Base-by-base conservation (phyloP, 2,113 vertebrate species). In the Fukomys damarensis region DNA sequence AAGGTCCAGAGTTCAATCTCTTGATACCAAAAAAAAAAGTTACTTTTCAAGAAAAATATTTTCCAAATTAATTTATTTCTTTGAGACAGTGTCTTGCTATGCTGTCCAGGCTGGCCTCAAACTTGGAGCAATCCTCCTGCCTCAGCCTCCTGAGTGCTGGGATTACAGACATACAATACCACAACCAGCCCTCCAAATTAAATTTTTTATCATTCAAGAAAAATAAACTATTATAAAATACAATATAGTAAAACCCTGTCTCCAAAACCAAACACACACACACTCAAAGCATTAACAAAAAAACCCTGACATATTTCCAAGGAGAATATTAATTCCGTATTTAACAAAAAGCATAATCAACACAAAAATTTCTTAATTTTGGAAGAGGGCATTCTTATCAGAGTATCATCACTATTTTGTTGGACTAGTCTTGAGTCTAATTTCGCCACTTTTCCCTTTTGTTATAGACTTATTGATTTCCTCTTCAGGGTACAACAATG, bases 121-220 rank as follows among this genome's bases (percentile, higher is more conserved):
- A 72, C 26, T 46, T 13, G 24, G 4, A 28, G 11, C 24, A 9
- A 74, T 74, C 9, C 38, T 41, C n/a, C 38, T 72, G 20, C 38
- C 38, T 24, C 70, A 28, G 70, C 24, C 38, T 72, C n/a, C 22
- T 12, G 38, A 72, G 10, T 41, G 20, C n/a, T 43, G 9, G 41
- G 38, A 26, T 74, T 74, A 43, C 22, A 74, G 70, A 11, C 5
- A 13, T 46, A 11, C 5, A 2, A 41, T 26, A 46, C 24, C 41
- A 76, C 12, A 16, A 12, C 24, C 72, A 46, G 41, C 72, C 38
- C 24, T 46, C 20, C 26, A 76, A 46, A 43, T 74, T 28, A 43
- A 38, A 46, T 30, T 49, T 77, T 43, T 56, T 72, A 61, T 49
- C 30, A 83, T 95, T 94, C 38, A 86, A 97, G 95, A 89, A 65